These are phyloP conservation scores for Atopsyche davidsoni DNA, from an alignment of 1,140 invertebrate genomes.

Conservation along the genomic window DNA sequence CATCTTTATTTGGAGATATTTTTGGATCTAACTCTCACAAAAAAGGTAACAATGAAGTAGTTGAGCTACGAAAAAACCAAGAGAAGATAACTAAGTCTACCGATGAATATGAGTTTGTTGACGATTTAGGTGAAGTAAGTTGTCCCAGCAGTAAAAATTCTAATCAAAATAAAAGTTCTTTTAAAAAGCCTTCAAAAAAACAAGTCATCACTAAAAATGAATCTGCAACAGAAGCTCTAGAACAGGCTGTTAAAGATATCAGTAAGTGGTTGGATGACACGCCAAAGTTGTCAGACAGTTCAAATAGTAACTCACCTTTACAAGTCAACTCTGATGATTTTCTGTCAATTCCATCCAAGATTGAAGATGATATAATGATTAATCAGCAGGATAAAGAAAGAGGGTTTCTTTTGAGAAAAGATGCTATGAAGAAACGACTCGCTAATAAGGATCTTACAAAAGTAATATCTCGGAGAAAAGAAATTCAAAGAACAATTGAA, in stretches of 20 bases:
- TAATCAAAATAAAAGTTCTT: slow-evolving; percentile 28
- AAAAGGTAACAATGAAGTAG: slow-evolving; percentile 29
- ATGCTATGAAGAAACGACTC: slow-evolving; percentile 16
- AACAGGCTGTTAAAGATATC: slow-evolving; percentile 81
- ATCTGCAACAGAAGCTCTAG: slow-evolving; percentile 68
- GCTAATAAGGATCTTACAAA: slow-evolving; percentile 21
- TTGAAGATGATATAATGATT: slow-evolving; percentile 14
- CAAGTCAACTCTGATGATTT: slow-evolving; percentile 17
- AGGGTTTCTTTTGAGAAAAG: slow-evolving; percentile 15
- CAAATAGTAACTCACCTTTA: slow-evolving; percentile 65
- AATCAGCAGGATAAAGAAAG: slow-evolving; percentile 36
- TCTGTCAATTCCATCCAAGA: slow-evolving; percentile 4
- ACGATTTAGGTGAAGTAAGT: slow-evolving; percentile 17
- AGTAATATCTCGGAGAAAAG: slow-evolving; percentile 45
- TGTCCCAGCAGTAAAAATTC: slow-evolving; percentile 29
- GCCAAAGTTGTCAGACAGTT: slow-evolving; percentile 64
- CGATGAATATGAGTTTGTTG: slow-evolving; percentile 34
- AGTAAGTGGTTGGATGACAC: slow-evolving; percentile 83
- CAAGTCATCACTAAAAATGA: slow-evolving; percentile 45
- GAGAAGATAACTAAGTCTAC: slow-evolving; percentile 31
- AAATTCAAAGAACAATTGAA: slow-evolving; percentile 75
- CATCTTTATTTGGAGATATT: slow-evolving; percentile 36
- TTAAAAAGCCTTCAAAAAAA: slow-evolving; percentile 37
- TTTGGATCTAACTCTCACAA: slow-evolving; percentile 34
- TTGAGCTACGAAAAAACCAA: slow-evolving; percentile 33